phyloP scores from a whole-genome alignment of 2,888 invertebrate genomes.

The Meliscaeva auricollis region DNA sequence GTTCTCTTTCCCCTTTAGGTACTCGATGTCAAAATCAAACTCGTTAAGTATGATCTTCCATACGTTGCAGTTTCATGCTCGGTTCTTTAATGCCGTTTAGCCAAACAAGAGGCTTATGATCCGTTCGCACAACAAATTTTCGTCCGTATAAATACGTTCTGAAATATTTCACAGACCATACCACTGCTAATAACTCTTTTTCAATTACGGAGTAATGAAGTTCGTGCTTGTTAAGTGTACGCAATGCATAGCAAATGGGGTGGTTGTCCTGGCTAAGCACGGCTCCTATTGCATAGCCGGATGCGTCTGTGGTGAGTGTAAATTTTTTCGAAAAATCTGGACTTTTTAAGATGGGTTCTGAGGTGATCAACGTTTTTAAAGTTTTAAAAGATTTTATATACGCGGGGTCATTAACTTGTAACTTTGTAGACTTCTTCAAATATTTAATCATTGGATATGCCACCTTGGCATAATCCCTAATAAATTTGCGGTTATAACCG shows the following conservation, averaged over 20 bases:
- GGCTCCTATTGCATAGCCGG: conserved; percentile 52
- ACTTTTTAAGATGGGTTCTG: neutral
- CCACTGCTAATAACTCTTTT: conserved; percentile 78
- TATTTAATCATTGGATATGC: conserved; percentile 62
- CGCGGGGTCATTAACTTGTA: neutral
- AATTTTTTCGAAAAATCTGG: conserved; percentile 77
- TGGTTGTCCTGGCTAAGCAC: conserved; percentile 76
- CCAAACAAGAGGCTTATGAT: conserved; percentile 81
- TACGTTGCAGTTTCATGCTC: conserved; percentile 79
- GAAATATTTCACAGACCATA: conserved; percentile 79
- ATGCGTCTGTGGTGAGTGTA: conserved; percentile 55
- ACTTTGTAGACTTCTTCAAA: conserved; percentile 30
- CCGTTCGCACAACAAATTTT: conserved; percentile 81
- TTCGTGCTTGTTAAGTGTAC: conserved; percentile 77
- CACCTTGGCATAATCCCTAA: conserved; percentile 44
- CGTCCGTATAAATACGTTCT: conserved; percentile 80
- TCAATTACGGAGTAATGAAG: conserved; percentile 78
- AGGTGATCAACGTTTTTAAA: neutral
- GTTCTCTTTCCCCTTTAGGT: too few species aligned
- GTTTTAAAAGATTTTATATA: neutral
- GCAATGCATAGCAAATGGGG: conserved; percentile 78
- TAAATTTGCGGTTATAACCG: conserved; percentile 36
- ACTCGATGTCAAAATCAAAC: conserved; percentile 79
- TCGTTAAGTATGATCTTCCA: conserved; percentile 80
- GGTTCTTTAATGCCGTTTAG: conserved; percentile 81